phyloP scores from a whole-genome alignment of 2,888 invertebrate species.

The Leptinotarsa peninsularis region DNA sequence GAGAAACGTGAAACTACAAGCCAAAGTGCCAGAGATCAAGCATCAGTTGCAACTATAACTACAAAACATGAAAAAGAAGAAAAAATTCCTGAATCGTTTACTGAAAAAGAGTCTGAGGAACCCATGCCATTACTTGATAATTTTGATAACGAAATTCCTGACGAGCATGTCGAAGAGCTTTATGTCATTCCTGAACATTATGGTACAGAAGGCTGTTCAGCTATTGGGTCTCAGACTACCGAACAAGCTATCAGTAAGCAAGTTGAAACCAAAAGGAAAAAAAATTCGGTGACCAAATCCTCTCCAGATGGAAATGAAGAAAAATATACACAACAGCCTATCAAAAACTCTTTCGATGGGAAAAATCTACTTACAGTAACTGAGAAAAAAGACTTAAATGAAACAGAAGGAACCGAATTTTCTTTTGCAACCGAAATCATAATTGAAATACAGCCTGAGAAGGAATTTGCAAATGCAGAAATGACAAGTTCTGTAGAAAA shows the following conservation, averaged over 20 bases:
- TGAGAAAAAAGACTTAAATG: neutral
- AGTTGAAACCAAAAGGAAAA: neutral
- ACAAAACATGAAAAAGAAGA: neutral
- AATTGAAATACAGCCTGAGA: neutral
- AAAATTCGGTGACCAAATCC: neutral
- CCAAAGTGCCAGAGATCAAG: neutral
- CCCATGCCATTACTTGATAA: slow-evolving; percentile 31
- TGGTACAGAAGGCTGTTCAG: slow-evolving; percentile 7
- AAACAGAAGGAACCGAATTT: neutral
- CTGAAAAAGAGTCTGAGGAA: slow-evolving; percentile 23
- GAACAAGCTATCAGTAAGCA: neutral
- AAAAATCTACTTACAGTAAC: neutral
- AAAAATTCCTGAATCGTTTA: slow-evolving; percentile 17
- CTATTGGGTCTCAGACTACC: neutral
- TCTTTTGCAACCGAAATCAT: neutral
- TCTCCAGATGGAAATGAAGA: slow-evolving; percentile 22
- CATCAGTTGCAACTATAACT: slow-evolving; percentile 26
- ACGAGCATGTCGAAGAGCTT: slow-evolving; percentile 22
- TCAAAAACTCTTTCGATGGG: neutral
- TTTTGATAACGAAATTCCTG: slow-evolving; percentile 39
- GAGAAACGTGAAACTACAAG: slow-evolving; percentile 12
- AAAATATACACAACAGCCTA: neutral
- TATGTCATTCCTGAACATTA: slow-evolving; percentile 4
- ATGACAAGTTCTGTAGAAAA: neutral
- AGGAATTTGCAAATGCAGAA: neutral